Evolutionary conservation across 2,797 vertebrate genomes (phyloP).

Genomic region (Rhabdomys pumilio): DNA sequence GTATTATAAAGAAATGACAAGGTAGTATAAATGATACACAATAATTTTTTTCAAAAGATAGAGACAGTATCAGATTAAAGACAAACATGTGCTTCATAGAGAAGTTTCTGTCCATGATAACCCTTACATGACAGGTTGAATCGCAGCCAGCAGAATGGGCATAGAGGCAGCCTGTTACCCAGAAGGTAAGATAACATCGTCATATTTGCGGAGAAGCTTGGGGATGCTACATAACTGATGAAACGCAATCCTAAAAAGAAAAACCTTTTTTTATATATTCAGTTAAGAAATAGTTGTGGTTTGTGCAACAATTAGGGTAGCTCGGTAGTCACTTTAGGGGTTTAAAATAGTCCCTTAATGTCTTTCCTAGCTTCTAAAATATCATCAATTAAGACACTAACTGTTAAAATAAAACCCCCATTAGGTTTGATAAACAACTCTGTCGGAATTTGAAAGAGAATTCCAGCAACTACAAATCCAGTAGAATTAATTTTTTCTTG

Average conservation of each 20-base stretch:
- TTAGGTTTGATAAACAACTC: not conserved
- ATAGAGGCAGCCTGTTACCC: not conserved
- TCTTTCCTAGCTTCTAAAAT: not conserved
- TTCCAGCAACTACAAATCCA: not conserved
- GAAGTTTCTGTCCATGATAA: not conserved
- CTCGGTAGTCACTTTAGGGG: not conserved
- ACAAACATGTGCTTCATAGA: not conserved
- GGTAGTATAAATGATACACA: not conserved
- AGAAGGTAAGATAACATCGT: not conserved
- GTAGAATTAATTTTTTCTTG: not conserved
- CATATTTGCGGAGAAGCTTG: not conserved
- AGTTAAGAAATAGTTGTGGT: not conserved
- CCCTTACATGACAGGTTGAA: not conserved
- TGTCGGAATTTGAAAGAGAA: constrained; percentile 8
- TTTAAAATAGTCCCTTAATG: not conserved
- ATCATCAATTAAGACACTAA: constrained; percentile 2
- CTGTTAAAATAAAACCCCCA: not conserved
- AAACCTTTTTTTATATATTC: not conserved
- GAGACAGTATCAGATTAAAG: not conserved
- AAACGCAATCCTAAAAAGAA: not conserved
- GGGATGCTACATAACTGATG: not conserved
- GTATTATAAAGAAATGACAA: not conserved
- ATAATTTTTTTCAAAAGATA: not conserved
- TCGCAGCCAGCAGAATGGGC: not conserved
- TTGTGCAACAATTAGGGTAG: not conserved